Evolutionary conservation across 2,797 vertebrate species (phyloP).

Genomic region (Ispidina lecontei): DNA sequence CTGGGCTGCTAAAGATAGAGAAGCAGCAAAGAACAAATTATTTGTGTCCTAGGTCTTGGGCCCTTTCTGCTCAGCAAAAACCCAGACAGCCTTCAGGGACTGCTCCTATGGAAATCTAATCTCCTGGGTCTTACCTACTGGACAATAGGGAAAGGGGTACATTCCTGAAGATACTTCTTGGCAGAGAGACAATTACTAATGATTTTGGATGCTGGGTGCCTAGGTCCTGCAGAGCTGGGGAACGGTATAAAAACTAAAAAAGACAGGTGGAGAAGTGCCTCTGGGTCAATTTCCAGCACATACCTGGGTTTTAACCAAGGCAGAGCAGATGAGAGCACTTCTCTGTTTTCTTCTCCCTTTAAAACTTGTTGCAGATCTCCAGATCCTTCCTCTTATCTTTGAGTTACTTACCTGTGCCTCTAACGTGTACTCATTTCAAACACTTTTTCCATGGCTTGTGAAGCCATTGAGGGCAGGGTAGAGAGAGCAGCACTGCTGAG

Average conservation of each 20-base stretch:
- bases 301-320: background rate
- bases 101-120: background rate
- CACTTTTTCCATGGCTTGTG: background rate
- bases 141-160: background rate
- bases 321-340: background rate
- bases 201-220: background rate
- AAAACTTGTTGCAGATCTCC: background rate
- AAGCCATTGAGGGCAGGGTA: background rate
- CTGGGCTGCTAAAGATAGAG: background rate
- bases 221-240: background rate
- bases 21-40: background rate
- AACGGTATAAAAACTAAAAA: background rate
- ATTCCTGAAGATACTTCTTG: background rate
- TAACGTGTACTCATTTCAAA: background rate
- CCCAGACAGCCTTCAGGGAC: background rate
- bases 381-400: background rate
- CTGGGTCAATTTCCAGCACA: background rate
- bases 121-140: background rate
- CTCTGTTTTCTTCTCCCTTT: background rate
- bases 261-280: background rate
- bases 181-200: background rate
- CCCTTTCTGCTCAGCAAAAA: background rate
- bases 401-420: background rate
- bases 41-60: background rate
- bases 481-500: background rate